A percentile compares a stretch with the other conserved stretches of the same genome.
These are phyloP conservation scores for Bufo bufo DNA, from an alignment of 2,113 vertebrate species.

Conservation along the genomic window DNA sequence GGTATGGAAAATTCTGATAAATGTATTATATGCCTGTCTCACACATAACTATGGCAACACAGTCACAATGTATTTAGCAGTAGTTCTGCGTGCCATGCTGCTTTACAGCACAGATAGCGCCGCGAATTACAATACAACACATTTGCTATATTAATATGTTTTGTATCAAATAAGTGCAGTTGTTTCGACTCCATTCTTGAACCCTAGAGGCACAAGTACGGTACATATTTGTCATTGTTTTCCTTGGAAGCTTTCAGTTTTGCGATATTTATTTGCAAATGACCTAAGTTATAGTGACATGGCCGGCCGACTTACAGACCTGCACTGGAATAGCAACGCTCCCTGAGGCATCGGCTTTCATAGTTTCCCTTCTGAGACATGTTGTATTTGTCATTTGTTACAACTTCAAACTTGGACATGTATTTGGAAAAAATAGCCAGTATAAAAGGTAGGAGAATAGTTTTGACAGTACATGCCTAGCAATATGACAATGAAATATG, in stretches of 20 bases:
- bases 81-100: neutral
- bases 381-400: slow-evolving; percentile 20
- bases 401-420: neutral
- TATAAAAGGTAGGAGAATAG: neutral
- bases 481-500: neutral
- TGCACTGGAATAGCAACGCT: slow-evolving; percentile 2
- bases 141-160: slow-evolving; percentile 15
- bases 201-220: neutral
- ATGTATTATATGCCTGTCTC: slow-evolving; percentile 30
- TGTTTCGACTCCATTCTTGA: neutral
- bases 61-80: slow-evolving; percentile 31
- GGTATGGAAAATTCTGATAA: slow-evolving; percentile 42
- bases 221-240: neutral
- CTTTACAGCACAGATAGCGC: neutral
- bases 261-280: slow-evolving; percentile 12
- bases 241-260: slow-evolving; percentile 15
- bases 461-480: neutral
- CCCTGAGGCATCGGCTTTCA: neutral
- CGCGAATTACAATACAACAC: neutral
- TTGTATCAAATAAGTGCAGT: neutral
- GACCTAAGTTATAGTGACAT: slow-evolving; percentile 24
- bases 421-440: neutral
- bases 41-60: slow-evolving; percentile 39
- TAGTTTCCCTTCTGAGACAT: neutral
- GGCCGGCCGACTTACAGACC: slow-evolving; percentile 12